Base-by-base conservation (phyloP, 2,797 vertebrate species). In the Rhinella marina region DNA sequence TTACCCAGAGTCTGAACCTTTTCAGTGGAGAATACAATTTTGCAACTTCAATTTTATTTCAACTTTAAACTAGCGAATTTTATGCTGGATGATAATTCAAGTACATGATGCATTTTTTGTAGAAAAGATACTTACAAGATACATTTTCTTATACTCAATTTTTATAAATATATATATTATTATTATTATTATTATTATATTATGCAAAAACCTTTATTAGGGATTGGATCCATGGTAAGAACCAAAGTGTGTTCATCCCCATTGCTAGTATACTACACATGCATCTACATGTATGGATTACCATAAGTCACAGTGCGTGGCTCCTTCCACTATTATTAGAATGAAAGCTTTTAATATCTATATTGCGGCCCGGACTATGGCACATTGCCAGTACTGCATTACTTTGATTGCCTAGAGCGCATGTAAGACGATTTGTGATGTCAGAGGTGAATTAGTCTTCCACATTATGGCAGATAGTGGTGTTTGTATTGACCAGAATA, bases 321-420 rank as follows among this genome's bases (percentile, higher is more conserved):
- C 27, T 84, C 41, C 5, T 41, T 41, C 27, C 29, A 41, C 56
- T 27, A 73, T n/a, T 56, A 29, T 25, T n/a, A 77, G 50, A 56
- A 85, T 29, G 25, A 86, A 32, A 66, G 81, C 32, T 83, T 78
- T 82, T 81, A 54, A 68, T 78, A 77, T 41, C 3, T 59, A 83
- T 79, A 75, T 21, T 48, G 41, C 48, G 7, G n/a, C 78, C 23
- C 25, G 59, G 61, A n/a, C 61, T 25, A 79, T 78, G 61, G 73
- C n/a, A 21, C 27, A 25, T 48, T 84, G 81, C 81, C 81, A 88
- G 27, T 27, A 79, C 21, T 88, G 73, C 61, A 88, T 88, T 88
- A 84, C 50, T 48, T 75, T 77, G 70, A 77, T 87, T 87, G 86
- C 70, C 50, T 79, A 83, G 78, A 76, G 72, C 48, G n/a, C 68